Conservation (phyloP, 2,888 invertebrate genomes). For the Hymenopus coronatus region DNA sequence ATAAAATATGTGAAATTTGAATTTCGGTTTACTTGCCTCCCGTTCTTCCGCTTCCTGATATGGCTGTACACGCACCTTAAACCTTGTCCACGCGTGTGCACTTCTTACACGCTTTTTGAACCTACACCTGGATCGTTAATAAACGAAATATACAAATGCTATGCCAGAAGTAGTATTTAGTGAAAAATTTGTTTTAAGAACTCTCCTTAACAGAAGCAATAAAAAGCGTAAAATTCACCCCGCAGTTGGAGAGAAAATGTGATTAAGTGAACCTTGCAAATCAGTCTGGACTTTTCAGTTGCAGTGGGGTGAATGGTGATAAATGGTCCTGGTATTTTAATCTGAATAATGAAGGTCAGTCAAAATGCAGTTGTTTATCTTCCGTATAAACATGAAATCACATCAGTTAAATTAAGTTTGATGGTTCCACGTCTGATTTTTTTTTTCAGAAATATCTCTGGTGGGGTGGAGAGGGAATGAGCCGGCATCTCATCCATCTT, state of each 20-base stretch:
- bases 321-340: neutral
- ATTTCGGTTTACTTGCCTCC: no score
- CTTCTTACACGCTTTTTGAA: no score
- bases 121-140: no score
- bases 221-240: neutral
- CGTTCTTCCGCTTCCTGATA: no score
- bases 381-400: neutral
- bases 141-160: no score
- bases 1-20: no score
- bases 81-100: no score
- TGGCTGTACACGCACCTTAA: no score
- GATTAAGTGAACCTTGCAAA: neutral
- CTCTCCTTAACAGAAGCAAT: neutral
- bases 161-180: neutral
- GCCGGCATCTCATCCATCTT: neutral
- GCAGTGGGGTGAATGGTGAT: neutral
- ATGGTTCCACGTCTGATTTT: neutral
- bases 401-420: neutral
- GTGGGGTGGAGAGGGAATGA: neutral
- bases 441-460: neutral
- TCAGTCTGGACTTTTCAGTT: neutral
- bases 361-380: neutral
- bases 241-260: neutral
- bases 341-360: neutral
- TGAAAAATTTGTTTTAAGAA: neutral